Evolutionary conservation across 2,113 vertebrate species (phyloP), one percentile per base, ranked within the genome.

Genomic region (Myotis davidii): DNA sequence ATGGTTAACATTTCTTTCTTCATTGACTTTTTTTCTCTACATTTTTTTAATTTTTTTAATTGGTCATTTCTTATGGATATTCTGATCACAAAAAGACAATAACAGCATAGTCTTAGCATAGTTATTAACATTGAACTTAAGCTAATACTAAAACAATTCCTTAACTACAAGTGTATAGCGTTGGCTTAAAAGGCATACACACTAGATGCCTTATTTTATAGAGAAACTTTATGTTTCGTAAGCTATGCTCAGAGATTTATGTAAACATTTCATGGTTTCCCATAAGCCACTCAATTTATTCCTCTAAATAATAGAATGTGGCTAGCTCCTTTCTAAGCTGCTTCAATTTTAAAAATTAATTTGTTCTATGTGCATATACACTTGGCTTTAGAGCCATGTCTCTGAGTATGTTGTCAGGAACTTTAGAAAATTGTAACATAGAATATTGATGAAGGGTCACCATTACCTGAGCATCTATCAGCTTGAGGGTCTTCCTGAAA

Each of bases 271-370:
- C 9, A 9, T 73, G 10, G 91, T 88, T 95, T 81, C 39, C 56
- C 6, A 23, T 50, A 88, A 69, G 50, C 23, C 37, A 72, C 13
- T 86, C 61, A 32, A 45, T 34, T 83, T 86, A 37, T 88, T 97
- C 42, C 42, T 85, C 23, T 86, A 42, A 96, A 59, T 69, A 81
- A 37, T 88, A 89, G 37, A 48, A 72, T 78, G 56, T 95, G 54
- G 45, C 83, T 85, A 85, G 9, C 78, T 94, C 42, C 54, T 95
- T 81, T 94, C 29, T 74, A 88, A 94, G 23, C 9, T 74, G 39
- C 56, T 96, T 94, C 78, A 59, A 14, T 73, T 88, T 85, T 39
- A 50, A 64, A 94, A 54, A 59, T 84, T 3, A 81, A 79, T 67
- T 84, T 56, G 39, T 85, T 94, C 54, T 50, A 0, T 84, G 23